A percentile compares a stretch with the other conserved stretches of the same genome.
Evolutionary conservation across 2,888 invertebrate species (phyloP).

Genomic region (Eudemis profundana): DNA sequence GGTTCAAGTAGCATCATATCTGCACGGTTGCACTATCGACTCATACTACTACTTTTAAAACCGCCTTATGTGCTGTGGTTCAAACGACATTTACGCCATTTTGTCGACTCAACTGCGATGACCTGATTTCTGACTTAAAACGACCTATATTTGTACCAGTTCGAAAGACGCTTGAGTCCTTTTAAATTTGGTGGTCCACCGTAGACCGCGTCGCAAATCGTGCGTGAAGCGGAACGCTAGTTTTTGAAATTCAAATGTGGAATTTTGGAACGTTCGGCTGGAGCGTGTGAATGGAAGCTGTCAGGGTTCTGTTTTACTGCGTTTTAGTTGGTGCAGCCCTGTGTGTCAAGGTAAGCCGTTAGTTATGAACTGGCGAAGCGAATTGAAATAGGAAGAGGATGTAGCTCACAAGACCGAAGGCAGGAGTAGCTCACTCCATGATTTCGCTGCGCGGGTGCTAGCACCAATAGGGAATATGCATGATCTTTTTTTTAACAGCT

Average conservation of each 20-base stretch:
- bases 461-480: no score
- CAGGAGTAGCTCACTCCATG: no score
- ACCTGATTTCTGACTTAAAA: no score
- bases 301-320: not conserved
- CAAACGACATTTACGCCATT: slow-evolving; percentile 28
- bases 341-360: no score
- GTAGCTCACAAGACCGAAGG: no score
- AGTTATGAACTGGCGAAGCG: no score
- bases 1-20: not conserved
- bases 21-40: slow-evolving; percentile 11
- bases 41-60: not conserved
- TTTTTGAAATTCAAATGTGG: slow-evolving; percentile 44
- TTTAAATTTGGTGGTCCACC: not conserved
- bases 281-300: slow-evolving; percentile 17
- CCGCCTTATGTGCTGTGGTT: not conserved
- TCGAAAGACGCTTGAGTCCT: slow-evolving; percentile 42
- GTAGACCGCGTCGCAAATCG: slow-evolving; percentile 45
- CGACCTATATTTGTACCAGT: no score
- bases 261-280: slow-evolving; percentile 31
- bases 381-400: no score
- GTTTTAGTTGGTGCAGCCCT: not conserved
- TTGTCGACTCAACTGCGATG: no score
- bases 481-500: no score
- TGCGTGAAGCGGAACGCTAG: slow-evolving; percentile 46
- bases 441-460: no score